These are phyloP conservation scores for Panthera uncia DNA, from an alignment of 2,113 vertebrate species.

Conservation along the genomic window DNA sequence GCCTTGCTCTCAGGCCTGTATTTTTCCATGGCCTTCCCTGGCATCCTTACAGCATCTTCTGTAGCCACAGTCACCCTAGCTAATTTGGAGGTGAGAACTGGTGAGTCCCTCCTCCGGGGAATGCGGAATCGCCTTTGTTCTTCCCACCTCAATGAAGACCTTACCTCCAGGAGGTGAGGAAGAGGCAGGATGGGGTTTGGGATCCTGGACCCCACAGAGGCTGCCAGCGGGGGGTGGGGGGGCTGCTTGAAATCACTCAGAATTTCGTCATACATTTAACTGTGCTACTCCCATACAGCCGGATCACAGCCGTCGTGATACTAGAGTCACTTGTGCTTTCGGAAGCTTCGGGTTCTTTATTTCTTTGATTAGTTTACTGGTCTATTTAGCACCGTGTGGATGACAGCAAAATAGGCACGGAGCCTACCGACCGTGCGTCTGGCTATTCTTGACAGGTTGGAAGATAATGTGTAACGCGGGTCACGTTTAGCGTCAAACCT, in stretches of 20 bases:
- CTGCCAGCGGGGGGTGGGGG: background rate
- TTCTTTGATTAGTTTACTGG: background rate
- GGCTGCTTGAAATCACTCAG: background rate
- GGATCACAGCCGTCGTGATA: background rate
- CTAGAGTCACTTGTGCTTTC: background rate
- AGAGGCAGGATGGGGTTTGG: background rate
- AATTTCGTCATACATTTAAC: background rate
- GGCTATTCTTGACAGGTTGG: background rate
- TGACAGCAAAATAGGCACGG: accelerated
- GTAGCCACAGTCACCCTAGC: background rate
- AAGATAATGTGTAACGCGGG: background rate
- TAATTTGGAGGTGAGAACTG: background rate
- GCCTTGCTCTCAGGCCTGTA: background rate
- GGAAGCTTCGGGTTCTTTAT: background rate
- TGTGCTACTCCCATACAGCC: background rate
- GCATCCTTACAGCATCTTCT: background rate
- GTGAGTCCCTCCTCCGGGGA: background rate
- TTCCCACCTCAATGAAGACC: background rate
- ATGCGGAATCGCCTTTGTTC: background rate
- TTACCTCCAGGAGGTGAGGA: background rate
- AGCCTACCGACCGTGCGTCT: background rate
- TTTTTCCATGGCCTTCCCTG: background rate
- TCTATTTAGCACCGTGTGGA: background rate
- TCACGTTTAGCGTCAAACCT: background rate
- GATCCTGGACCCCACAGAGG: background rate